Evolutionary conservation across 2,888 invertebrate genomes (phyloP), one percentile per base, ranked within the genome.

Genomic region (Erynnis tages): DNA sequence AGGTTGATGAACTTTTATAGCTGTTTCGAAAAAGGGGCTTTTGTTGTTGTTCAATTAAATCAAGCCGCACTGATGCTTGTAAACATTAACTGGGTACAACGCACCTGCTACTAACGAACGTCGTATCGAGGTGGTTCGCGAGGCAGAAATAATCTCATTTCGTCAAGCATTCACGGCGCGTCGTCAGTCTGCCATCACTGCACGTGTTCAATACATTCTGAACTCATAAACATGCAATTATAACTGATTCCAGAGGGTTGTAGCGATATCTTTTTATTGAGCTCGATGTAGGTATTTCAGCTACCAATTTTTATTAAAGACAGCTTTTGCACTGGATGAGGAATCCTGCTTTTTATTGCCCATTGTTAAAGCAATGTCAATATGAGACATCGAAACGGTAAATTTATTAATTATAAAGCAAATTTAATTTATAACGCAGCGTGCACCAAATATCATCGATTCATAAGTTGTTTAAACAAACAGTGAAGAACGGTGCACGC

Each of bases 111-210:
- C 40, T 21, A 41, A 49, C 19, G 25, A 41, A 41, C 25, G n/a
- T n/a, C 32, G 41, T 25, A 40, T 49, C 19, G 17, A 11, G 19
- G 6, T 34, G 41, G 5, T 54, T 57, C 63, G 58, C 23, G 54
- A 61, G 35, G 57, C 56, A 57, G 60, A 55, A 60, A 61, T 65
- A 60, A 66, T 62, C 59, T 49, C 44, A 54, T 65, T 60, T 58
- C 53, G 52, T 45, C 54, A 52, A 45, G 46, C 58, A 57, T 54
- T 54, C 54, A 57, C 29, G 47, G 43, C 50, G 55, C 19, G 16
- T 37, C 27, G 16, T 37, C 46, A 23, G 30, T 7, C 29, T 16
- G 11, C 19, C 16, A 30, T 38, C 13, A 23, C 34, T 44, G 55
- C 62, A 62, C 62, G 62, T 63, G 62, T 49, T 53, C 23, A 19